These are phyloP conservation scores for Mythimna ferrago DNA, from an alignment of 2,888 invertebrate species.

Conservation along the genomic window DNA sequence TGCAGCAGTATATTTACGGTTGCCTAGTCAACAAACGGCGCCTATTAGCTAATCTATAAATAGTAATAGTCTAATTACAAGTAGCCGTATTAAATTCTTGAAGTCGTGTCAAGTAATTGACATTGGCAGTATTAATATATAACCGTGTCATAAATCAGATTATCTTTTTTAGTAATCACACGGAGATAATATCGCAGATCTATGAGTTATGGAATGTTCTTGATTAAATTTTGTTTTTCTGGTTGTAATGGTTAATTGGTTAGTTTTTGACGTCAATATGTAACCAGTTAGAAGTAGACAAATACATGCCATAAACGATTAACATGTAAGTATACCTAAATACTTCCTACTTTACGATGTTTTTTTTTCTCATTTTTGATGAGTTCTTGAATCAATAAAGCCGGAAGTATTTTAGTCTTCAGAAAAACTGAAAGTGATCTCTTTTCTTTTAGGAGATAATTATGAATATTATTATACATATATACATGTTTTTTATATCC, in stretches of 20 bases:
- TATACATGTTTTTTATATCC: too few relatives aligned
- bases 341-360: constrained; percentile 31
- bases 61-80: constrained; percentile 38
- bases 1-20: constrained; percentile 15
- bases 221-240: constrained; percentile 27
- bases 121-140: constrained; percentile 42
- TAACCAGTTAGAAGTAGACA: constrained; percentile 22
- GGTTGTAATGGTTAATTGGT: constrained; percentile 18
- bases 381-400: not conserved
- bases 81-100: constrained; percentile 34
- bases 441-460: not conserved
- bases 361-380: not conserved
- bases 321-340: not conserved
- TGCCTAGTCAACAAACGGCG: constrained; percentile 19
- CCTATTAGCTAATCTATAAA: constrained; percentile 18
- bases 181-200: constrained; percentile 21
- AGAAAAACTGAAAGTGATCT: not conserved
- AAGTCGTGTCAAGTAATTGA: constrained; percentile 33
- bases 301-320: constrained; percentile 7
- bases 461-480: too few relatives aligned
- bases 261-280: constrained; percentile 42
- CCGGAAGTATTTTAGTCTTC: not conserved
- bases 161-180: constrained; percentile 31
- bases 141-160: constrained; percentile 47
- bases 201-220: constrained; percentile 31